These are phyloP conservation scores for Arctocebus calabarensis DNA, from an alignment of 2,797 vertebrate species.

Conservation along the genomic window DNA sequence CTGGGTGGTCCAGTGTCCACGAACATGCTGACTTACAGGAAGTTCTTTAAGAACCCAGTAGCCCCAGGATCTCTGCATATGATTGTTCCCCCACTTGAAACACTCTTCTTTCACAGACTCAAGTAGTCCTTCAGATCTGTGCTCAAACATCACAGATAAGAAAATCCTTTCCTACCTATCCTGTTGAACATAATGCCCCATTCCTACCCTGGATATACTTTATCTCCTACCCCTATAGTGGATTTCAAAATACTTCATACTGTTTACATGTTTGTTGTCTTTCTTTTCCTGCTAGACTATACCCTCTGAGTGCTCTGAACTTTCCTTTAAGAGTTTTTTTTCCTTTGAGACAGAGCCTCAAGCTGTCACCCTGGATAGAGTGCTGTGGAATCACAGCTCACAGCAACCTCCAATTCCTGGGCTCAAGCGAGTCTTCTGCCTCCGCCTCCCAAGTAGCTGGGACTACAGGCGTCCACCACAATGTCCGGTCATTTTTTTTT, in stretches of 20 bases:
- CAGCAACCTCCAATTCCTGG: too few species aligned
- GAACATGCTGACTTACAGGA: neutral
- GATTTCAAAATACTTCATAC: neutral
- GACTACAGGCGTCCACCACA: too few species aligned
- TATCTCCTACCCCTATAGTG: neutral
- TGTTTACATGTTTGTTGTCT: neutral
- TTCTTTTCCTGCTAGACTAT: neutral
- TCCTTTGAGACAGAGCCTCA: too few species aligned
- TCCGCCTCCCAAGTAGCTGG: too few species aligned
- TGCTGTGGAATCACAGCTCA: too few species aligned
- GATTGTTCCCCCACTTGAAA: neutral
- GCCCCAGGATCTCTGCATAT: neutral
- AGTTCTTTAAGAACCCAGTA: neutral
- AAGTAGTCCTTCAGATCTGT: neutral
- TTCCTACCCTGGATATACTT: neutral
- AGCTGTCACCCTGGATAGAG: too few species aligned
- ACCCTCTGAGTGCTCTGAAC: neutral
- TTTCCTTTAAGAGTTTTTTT: neutral
- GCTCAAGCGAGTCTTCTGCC: too few species aligned
- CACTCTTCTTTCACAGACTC: neutral
- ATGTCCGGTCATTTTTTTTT: too few species aligned
- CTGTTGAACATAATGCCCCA: neutral
- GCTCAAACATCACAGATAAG: neutral
- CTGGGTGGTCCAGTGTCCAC: too few species aligned
- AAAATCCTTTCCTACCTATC: neutral